Percentiles rank a stretch among this genome's conserved stretches.
Conservation (phyloP, 2,888 invertebrate species). For the Pseudococcus longispinus region DNA sequence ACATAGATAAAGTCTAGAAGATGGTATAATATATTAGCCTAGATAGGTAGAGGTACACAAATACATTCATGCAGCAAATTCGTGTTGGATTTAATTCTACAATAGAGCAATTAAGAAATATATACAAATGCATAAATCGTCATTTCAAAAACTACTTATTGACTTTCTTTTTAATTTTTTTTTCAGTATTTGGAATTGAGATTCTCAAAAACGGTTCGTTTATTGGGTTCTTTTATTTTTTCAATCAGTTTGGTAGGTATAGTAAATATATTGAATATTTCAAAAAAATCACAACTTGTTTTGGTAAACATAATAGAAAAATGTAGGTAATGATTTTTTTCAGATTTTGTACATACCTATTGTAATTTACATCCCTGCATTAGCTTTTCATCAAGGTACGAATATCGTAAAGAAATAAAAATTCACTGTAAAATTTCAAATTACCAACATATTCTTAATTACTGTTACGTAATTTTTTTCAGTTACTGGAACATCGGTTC, state of each 20-base stretch:
- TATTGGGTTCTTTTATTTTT: conserved; percentile 59
- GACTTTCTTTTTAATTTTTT: neutral
- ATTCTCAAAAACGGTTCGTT: conserved; percentile 60
- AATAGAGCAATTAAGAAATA: neutral
- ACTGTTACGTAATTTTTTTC: conserved; percentile 60
- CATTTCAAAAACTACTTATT: neutral
- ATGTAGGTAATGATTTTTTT: neutral
- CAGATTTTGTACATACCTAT: conserved; percentile 69
- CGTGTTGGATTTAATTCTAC: neutral
- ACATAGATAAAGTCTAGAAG: neutral
- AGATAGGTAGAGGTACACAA: neutral
- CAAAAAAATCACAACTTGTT: too few species aligned
- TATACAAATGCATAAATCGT: too few species aligned
- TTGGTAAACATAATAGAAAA: neutral
- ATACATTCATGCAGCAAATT: neutral
- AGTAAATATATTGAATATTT: neutral
- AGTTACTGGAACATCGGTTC: conserved; percentile 84
- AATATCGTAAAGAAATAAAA: neutral
- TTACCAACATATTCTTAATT: conserved; percentile 9
- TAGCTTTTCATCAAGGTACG: conserved; percentile 82
- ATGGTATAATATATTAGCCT: neutral
- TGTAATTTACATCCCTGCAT: conserved; percentile 85
- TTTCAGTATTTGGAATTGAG: conserved; percentile 61
- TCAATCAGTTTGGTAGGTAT: conserved; percentile 57
- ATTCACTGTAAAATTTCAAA: neutral